Conservation (phyloP, 2,797 vertebrate species). For the Rhincodon typus region DNA sequence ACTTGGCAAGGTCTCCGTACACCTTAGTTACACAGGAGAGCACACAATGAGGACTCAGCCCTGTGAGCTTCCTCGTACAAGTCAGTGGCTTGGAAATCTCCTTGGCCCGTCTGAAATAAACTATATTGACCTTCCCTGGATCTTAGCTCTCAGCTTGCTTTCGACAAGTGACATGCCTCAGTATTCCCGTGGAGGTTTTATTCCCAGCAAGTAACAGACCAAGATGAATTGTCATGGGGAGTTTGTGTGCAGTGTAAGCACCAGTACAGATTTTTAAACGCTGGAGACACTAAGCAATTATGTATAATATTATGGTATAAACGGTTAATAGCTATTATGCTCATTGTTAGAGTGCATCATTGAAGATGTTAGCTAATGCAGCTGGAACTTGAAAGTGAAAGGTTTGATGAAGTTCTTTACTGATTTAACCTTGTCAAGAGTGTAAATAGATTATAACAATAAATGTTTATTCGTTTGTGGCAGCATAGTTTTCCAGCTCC, state of each 20-base stretch:
- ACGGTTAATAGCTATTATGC: no score
- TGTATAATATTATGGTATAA: neutral
- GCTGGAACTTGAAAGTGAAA: no score
- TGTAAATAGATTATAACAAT: no score
- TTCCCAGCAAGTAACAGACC: neutral
- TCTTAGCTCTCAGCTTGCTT: neutral
- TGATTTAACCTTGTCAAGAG: no score
- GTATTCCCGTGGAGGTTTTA: neutral
- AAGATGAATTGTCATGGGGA: neutral
- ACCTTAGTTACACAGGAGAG: neutral
- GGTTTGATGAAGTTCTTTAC: no score
- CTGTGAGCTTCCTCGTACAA: neutral
- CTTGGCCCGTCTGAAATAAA: neutral
- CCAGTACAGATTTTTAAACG: neutral
- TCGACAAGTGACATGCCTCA: neutral
- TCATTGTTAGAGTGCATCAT: no score
- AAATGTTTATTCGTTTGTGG: no score
- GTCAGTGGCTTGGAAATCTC: neutral
- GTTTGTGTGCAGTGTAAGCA: neutral
- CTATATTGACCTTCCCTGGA: no score
- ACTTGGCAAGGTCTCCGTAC: neutral
- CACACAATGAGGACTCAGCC: neutral
- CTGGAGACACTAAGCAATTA: neutral
- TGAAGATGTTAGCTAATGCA: no score
- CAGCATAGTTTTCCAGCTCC: no score